Evolutionary conservation across 2,113 vertebrate genomes (phyloP).

Genomic region (Hypanus sabinus): DNA sequence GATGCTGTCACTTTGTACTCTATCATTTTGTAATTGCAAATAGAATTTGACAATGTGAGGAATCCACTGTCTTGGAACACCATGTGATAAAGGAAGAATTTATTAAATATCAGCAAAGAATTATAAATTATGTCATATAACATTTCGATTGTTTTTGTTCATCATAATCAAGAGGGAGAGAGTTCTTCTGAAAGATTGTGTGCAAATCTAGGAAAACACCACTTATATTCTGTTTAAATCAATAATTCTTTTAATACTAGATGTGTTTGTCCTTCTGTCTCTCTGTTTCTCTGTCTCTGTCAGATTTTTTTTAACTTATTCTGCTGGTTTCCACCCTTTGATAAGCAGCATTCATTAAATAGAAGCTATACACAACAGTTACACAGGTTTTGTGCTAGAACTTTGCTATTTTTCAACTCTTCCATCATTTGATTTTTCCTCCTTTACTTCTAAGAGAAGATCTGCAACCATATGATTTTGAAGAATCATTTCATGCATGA

Average conservation of each 20-base stretch:
- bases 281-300: background rate
- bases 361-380: background rate
- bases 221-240: background rate
- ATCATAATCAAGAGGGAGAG: background rate
- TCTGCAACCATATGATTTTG: too few relatives aligned
- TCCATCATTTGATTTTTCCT: background rate
- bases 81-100: background rate
- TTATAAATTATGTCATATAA: conserved; percentile 4
- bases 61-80: background rate
- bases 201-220: background rate
- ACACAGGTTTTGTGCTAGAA: background rate
- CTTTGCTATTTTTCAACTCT: background rate
- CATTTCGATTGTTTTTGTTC: background rate
- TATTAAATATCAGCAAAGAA: background rate
- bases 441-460: background rate
- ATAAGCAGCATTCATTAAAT: background rate
- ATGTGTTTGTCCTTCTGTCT: background rate
- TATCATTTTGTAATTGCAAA: background rate
- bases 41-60: background rate
- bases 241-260: background rate
- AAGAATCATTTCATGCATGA: too few relatives aligned
- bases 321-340: too few relatives aligned
- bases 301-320: too few relatives aligned
- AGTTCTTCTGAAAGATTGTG: background rate
- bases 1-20: background rate